phyloP scores from a whole-genome alignment of 2,113 vertebrate genomes.

The Corythornis madagascariensis region DNA sequence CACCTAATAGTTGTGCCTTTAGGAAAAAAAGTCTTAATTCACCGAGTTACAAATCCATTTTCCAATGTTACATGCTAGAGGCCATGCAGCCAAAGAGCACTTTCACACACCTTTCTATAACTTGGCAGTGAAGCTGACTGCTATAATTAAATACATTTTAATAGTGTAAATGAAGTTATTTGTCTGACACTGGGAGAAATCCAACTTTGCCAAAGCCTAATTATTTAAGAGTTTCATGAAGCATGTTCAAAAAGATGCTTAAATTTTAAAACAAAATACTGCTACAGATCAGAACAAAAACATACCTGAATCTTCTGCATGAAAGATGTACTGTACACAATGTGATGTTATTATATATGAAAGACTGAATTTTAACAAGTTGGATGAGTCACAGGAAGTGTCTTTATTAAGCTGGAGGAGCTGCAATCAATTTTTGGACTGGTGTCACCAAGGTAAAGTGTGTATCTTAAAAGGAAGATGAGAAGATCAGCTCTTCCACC shows the following conservation, averaged over 20 bases:
- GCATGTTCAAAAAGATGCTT: not conserved
- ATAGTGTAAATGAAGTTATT: not conserved
- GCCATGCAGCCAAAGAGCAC: not conserved
- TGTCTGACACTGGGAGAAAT: not conserved
- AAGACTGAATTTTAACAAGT: not conserved
- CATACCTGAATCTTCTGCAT: not conserved
- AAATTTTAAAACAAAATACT: not conserved
- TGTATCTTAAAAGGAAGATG: not conserved
- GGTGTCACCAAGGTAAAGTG: not conserved
- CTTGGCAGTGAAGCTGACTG: not conserved
- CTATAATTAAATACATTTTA: not conserved
- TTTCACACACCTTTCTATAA: not conserved
- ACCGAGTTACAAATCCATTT: slow-evolving; percentile 27
- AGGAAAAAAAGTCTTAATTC: slow-evolving; percentile 47
- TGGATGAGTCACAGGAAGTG: not conserved
- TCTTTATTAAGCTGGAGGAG: not conserved
- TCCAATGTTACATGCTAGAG: not conserved
- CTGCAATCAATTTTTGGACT: not conserved
- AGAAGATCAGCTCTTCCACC: not conserved
- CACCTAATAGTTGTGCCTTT: not conserved
- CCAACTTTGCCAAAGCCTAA: not conserved
- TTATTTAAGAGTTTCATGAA: not conserved
- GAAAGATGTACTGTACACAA: not conserved
- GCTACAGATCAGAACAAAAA: not conserved
- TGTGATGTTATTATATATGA: not conserved